Conservation (phyloP, 2,797 vertebrate genomes). For the Lindbergichthys nudifrons region DNA sequence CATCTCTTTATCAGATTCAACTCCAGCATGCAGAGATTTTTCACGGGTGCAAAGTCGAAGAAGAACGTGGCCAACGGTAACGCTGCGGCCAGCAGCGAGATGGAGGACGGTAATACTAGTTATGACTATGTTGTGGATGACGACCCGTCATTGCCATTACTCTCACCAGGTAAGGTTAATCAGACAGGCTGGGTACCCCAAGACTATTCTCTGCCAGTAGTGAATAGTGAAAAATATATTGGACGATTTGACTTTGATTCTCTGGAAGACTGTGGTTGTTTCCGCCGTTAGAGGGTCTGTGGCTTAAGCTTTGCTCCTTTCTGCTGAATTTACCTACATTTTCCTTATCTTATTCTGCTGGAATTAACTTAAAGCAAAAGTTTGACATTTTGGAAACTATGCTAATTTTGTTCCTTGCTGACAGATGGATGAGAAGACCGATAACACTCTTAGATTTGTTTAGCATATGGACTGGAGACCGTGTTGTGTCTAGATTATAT, state of each 20-base stretch:
- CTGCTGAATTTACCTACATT: conserved; percentile 32
- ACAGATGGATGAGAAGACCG: background rate
- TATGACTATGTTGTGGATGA: conserved; percentile 89
- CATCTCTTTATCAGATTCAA: conserved; percentile 88
- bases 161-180: conserved; percentile 95
- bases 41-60: conserved; percentile 82
- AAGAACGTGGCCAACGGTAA: conserved; percentile 94
- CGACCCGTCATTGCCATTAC: conserved; percentile 89
- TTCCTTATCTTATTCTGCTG: conserved; percentile 27
- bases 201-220: conserved; percentile 17
- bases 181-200: conserved; percentile 88
- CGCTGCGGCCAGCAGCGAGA: conserved; percentile 89
- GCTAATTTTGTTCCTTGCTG: conserved; percentile 6
- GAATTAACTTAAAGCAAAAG: background rate
- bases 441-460: background rate
- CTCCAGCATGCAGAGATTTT: conserved; percentile 91
- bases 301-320: conserved; percentile 50
- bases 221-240: background rate
- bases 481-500: too few species aligned
- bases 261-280: conserved; percentile 36
- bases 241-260: conserved; percentile 11
- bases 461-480: background rate
- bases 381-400: conserved; percentile 5
- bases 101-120: conserved; percentile 96
- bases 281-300: conserved; percentile 29